These are phyloP conservation scores for Mallotus villosus DNA, from an alignment of 2,797 vertebrate species.

Conservation along the genomic window DNA sequence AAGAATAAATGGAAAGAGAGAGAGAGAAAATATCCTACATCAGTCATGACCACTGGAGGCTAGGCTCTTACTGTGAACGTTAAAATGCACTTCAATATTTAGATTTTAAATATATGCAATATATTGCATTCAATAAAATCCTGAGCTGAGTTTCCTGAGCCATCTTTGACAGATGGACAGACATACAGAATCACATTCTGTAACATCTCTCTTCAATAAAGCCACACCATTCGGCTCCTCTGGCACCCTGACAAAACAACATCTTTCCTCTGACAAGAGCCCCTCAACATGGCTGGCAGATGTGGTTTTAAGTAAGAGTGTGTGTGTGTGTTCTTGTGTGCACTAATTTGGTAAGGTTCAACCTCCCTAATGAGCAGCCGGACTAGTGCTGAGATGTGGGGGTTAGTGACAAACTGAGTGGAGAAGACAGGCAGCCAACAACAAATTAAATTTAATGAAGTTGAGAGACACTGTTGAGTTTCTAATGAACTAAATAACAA, in stretches of 20 bases:
- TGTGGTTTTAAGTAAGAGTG: conserved; percentile 10
- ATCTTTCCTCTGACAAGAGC: conserved; percentile 44
- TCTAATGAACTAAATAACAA: conserved; percentile 63
- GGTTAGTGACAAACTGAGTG: conserved; percentile 41
- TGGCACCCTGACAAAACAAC: conserved; percentile 48
- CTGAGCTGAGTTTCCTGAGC: too few relatives aligned
- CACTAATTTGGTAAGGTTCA: conserved; percentile 3
- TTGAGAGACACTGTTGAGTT: conserved; percentile 45
- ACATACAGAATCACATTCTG: too few relatives aligned
- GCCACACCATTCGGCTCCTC: conserved; percentile 48
- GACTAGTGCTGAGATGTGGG: conserved; percentile 27
- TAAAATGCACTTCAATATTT: too few relatives aligned
- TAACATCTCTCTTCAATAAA: conserved; percentile 24
- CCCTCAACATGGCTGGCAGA: conserved; percentile 46
- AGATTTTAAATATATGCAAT: too few relatives aligned
- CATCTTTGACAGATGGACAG: too few relatives aligned
- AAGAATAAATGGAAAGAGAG: conserved; percentile 30
- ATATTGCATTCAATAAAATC: too few relatives aligned
- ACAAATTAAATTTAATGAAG: conserved; percentile 65
- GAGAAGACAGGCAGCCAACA: conserved; percentile 30
- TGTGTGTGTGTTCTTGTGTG: conserved; percentile 1
- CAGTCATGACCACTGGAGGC: not conserved
- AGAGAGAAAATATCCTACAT: conserved; percentile 14
- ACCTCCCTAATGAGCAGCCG: conserved; percentile 20
- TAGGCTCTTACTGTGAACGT: not conserved